These are phyloP conservation scores for Magallana angulata DNA, from an alignment of 1,140 invertebrate genomes.

Conservation along the genomic window DNA sequence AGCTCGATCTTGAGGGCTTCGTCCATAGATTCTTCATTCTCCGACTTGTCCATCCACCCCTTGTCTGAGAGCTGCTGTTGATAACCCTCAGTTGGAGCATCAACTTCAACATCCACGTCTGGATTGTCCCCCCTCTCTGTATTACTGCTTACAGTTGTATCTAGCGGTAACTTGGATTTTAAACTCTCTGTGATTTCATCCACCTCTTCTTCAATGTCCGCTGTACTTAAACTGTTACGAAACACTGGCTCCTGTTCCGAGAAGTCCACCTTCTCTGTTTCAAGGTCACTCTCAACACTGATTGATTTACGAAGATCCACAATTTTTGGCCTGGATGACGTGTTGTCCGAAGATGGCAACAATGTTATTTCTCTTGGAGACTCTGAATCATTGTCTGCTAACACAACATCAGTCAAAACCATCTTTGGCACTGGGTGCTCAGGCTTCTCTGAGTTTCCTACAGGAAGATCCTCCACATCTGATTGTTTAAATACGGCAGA, in stretches of 20 bases:
- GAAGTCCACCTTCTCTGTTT: slow-evolving; percentile 64
- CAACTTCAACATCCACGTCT: neutral
- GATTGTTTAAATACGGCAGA: no score
- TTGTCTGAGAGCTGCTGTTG: neutral
- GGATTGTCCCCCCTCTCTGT: neutral
- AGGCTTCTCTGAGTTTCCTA: neutral
- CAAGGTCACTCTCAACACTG: slow-evolving; percentile 50
- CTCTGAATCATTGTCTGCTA: neutral
- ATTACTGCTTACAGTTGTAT: neutral
- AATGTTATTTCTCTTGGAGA: slow-evolving; percentile 35
- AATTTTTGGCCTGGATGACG: slow-evolving; percentile 4
- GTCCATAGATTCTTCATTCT: neutral
- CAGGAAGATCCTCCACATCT: neutral
- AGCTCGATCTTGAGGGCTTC: neutral
- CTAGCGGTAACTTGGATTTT: neutral
- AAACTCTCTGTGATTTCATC: slow-evolving; percentile 1
- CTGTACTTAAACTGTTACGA: neutral
- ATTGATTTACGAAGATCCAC: slow-evolving; percentile 34
- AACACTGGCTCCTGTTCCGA: slow-evolving; percentile 56
- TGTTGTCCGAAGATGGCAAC: neutral
- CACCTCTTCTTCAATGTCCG: neutral
- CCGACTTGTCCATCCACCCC: neutral
- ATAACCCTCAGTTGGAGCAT: neutral
- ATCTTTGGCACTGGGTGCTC: neutral
- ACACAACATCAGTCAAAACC: neutral